Conservation (phyloP, 2,888 invertebrate genomes). For the Achlya flavicornis region DNA sequence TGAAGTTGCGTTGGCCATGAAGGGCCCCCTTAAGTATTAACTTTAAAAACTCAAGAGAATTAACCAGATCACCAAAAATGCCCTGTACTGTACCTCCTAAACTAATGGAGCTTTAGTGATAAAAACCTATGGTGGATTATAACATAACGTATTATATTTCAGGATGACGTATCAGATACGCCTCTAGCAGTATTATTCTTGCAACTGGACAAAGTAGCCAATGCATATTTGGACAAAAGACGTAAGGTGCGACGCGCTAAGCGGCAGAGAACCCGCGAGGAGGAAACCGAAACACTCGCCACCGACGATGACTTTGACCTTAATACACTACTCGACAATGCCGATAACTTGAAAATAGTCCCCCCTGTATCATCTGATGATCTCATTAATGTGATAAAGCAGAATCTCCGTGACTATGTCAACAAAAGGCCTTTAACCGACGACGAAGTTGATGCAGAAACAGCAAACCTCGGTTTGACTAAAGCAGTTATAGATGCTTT, state of each 20-base stretch:
- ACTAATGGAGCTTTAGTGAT: too few species aligned
- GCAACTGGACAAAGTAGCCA: constrained; percentile 73
- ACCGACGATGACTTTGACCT: constrained; percentile 54
- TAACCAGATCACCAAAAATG: too few species aligned
- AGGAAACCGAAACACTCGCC: constrained; percentile 32
- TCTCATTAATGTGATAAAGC: constrained; percentile 60
- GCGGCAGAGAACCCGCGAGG: constrained; percentile 67
- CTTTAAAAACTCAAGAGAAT: too few species aligned
- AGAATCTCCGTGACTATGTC: constrained; percentile 57
- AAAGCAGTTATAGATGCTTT: constrained; percentile 86
- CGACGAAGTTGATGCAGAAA: constrained; percentile 65
- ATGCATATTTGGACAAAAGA: constrained; percentile 62
- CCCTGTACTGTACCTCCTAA: too few species aligned
- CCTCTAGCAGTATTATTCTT: constrained; percentile 73
- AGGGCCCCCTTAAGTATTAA: too few species aligned
- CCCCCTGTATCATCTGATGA: constrained; percentile 52
- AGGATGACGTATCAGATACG: constrained; percentile 77
- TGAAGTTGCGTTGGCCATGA: too few species aligned
- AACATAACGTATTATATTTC: constrained; percentile 29
- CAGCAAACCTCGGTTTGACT: constrained; percentile 62
- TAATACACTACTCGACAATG: constrained; percentile 54
- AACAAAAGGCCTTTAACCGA: constrained; percentile 52
- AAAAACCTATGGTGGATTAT: too few species aligned
- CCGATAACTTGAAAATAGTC: constrained; percentile 54
- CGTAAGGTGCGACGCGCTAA: constrained; percentile 67